phyloP scores from a whole-genome alignment of 2,888 invertebrate species.

The Conomelus anceps region DNA sequence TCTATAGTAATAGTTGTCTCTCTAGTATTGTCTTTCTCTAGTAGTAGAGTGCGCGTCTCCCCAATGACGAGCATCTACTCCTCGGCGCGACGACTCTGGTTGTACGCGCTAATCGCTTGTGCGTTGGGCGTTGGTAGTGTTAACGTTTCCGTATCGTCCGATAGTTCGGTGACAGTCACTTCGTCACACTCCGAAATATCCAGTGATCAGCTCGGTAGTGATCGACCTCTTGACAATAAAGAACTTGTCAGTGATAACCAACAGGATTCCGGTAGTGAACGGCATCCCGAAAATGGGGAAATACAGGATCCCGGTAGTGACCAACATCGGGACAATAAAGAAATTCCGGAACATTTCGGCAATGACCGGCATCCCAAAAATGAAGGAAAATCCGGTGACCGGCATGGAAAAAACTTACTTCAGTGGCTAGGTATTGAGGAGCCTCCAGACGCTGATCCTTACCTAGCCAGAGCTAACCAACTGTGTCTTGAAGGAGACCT shows the following conservation, averaged over 20 bases:
- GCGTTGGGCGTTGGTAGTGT: background rate
- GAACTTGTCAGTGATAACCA: background rate
- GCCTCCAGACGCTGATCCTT: conserved; percentile 66
- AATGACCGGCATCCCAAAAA: background rate
- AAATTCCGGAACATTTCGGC: no score
- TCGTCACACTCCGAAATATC: background rate
- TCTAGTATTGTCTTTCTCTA: no score
- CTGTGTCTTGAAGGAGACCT: conserved; percentile 72
- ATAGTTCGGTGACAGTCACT: background rate
- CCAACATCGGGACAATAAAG: conserved; percentile 11
- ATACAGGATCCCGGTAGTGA: conserved; percentile 9
- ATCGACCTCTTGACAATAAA: background rate
- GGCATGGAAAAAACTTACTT: conserved; percentile 62
- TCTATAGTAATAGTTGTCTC: no score
- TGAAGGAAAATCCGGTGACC: conserved; percentile 16
- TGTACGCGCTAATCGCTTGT: background rate
- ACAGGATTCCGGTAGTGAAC: background rate
- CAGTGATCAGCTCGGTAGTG: background rate
- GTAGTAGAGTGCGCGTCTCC: no score
- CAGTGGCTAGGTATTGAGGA: conserved; percentile 75
- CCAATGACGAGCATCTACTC: background rate
- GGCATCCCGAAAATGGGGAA: background rate
- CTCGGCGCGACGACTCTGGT: background rate
- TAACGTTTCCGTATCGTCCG: background rate
- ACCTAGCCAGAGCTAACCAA: conserved; percentile 63